phyloP scores from a whole-genome alignment of 2,113 vertebrate genomes.

The Colaptes auratus region DNA sequence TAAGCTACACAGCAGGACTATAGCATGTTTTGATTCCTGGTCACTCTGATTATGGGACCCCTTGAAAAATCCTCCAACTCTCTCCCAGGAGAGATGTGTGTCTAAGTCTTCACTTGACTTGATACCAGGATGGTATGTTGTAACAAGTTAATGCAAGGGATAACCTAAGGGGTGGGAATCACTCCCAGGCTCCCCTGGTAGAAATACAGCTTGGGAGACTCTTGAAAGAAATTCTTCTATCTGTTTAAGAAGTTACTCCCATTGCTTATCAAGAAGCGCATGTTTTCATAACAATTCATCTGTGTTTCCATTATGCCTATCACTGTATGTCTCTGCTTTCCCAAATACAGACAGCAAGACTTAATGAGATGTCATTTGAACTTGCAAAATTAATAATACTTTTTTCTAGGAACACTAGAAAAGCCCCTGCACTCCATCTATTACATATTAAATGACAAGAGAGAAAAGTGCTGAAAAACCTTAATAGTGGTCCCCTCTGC shows the following conservation, averaged over 20 bases:
- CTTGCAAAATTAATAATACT: neutral
- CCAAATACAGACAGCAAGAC: neutral
- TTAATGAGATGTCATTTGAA: neutral
- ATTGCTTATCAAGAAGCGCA: neutral
- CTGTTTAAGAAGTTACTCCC: neutral
- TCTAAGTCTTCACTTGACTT: neutral
- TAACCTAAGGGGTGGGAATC: neutral
- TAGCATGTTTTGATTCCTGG: neutral
- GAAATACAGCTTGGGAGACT: neutral
- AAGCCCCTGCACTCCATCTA: neutral
- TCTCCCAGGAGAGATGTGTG: neutral
- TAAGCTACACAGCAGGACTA: neutral
- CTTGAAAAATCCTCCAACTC: neutral
- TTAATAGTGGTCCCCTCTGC: neutral
- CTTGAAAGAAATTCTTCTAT: neutral
- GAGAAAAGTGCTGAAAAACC: neutral
- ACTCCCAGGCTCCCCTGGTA: neutral
- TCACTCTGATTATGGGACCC: neutral
- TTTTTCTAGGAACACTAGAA: neutral
- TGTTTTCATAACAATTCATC: neutral
- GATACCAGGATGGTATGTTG: neutral
- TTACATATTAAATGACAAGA: neutral
- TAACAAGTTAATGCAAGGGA: too few relatives aligned
- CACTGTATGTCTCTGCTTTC: neutral
- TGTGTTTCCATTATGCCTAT: neutral